Evolutionary conservation across 2,113 vertebrate species (phyloP).

Genomic region (Neoarius graeffei): DNA sequence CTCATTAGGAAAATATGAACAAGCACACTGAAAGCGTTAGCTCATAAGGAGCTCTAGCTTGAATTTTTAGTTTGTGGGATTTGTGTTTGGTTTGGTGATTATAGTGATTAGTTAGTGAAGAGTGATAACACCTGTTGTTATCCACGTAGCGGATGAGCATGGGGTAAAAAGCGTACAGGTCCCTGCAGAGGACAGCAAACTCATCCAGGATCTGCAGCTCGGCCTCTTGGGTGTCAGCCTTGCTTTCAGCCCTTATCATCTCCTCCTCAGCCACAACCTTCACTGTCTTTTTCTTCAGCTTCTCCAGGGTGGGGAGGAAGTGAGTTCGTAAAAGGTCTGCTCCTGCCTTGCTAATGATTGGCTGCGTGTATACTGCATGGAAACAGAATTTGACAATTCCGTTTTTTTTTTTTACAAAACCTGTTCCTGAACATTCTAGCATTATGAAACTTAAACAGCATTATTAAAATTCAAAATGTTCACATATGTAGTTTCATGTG

Average conservation of each 20-base stretch:
- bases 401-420: not conserved
- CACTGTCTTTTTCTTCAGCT: constrained; percentile 91
- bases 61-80: not conserved
- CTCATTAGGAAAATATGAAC: not conserved
- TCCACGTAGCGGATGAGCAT: constrained; percentile 97
- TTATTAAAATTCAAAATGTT: not conserved
- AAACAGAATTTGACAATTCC: not conserved
- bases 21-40: not conserved
- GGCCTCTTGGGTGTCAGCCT: constrained; percentile 89
- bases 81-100: not conserved
- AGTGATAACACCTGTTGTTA: constrained; percentile 86
- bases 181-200: constrained; percentile 92
- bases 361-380: constrained; percentile 88
- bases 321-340: constrained; percentile 87
- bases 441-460: not conserved
- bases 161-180: constrained; percentile 96
- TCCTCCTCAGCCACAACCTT: constrained; percentile 94
- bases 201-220: constrained; percentile 95
- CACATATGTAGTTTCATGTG: not conserved
- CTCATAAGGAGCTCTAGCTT: not conserved
- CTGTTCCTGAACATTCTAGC: not conserved
- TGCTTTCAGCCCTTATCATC: constrained; percentile 85
- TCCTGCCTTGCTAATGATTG: constrained; percentile 94
- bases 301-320: constrained; percentile 93
- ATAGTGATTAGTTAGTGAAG: not conserved